Evolutionary conservation across 2,888 invertebrate species (phyloP).

Genomic region (Drosophila differens): DNA sequence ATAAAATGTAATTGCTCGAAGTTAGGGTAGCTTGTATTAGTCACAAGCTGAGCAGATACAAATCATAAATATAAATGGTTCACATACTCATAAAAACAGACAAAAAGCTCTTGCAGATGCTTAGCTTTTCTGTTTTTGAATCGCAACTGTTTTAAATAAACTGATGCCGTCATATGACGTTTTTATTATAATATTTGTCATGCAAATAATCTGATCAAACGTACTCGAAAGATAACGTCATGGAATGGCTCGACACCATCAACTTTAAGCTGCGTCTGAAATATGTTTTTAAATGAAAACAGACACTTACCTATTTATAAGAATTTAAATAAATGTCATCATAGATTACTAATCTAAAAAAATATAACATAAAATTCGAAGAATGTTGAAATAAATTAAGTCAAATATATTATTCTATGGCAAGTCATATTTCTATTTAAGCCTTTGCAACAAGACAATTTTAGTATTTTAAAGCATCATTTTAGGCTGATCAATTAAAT

Average conservation of each 20-base stretch:
- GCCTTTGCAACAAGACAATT: neutral
- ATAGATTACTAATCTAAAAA: neutral
- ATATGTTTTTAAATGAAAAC: neutral
- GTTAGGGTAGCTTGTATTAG: conserved; percentile 16
- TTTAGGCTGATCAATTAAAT: conserved; percentile 31
- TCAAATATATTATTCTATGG: neutral
- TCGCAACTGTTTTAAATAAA: conserved; percentile 11
- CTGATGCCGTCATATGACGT: conserved; percentile 51
- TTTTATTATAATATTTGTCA: conserved; percentile 46
- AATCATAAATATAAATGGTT: conserved; percentile 2
- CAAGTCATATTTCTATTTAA: neutral
- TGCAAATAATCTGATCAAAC: neutral
- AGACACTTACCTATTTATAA: neutral
- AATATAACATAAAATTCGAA: neutral
- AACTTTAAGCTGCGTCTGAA: neutral
- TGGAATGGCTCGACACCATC: neutral
- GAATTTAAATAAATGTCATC: neutral
- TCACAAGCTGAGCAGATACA: conserved; percentile 22
- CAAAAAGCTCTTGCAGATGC: conserved; percentile 11
- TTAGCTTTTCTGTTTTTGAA: conserved; percentile 4
- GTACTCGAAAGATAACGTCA: conserved; percentile 39
- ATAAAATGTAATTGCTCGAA: neutral
- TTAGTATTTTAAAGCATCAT: conserved; percentile 31
- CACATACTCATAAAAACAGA: neutral
- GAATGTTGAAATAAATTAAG: neutral